Evolutionary conservation across 53 echinoderm and acorn worm species (phyloP).

Genomic region (Patiria pectinifera): DNA sequence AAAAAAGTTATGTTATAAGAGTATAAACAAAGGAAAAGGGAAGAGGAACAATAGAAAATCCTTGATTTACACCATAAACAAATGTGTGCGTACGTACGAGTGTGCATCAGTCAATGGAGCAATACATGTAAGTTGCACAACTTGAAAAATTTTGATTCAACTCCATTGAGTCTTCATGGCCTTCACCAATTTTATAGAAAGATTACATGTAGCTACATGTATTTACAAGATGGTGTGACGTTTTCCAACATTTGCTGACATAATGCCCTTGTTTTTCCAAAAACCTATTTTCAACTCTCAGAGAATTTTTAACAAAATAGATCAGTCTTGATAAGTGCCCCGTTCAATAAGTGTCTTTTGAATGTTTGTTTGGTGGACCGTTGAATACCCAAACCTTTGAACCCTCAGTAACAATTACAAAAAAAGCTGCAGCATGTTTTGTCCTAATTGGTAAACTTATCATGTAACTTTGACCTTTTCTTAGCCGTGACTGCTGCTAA

Average conservation of each 20-base stretch:
- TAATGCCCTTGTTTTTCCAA: not conserved
- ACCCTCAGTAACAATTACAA: not conserved
- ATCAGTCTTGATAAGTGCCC: not conserved
- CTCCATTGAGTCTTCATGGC: too few relatives aligned
- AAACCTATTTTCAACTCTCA: not conserved
- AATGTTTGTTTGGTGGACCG: not conserved
- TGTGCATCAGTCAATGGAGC: too few relatives aligned
- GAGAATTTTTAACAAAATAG: not conserved
- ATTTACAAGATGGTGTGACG: not conserved
- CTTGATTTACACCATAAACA: too few relatives aligned
- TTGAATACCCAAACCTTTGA: too few relatives aligned
- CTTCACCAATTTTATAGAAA: too few relatives aligned
- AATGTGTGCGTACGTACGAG: too few relatives aligned
- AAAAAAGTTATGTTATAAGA: too few relatives aligned
- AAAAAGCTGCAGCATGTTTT: not conserved
- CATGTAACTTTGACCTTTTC: constrained; percentile 49
- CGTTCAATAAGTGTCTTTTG: not conserved
- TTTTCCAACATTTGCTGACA: not conserved
- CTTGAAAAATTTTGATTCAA: too few relatives aligned
- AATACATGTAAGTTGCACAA: too few relatives aligned
- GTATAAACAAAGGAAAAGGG: too few relatives aligned
- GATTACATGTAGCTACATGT: not conserved
- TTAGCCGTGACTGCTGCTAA: constrained; percentile 40
- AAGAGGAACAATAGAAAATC: too few relatives aligned
- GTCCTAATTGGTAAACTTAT: constrained; percentile 22